Conservation (phyloP, 2,888 invertebrate species). For the Microctonus brassicae region DNA sequence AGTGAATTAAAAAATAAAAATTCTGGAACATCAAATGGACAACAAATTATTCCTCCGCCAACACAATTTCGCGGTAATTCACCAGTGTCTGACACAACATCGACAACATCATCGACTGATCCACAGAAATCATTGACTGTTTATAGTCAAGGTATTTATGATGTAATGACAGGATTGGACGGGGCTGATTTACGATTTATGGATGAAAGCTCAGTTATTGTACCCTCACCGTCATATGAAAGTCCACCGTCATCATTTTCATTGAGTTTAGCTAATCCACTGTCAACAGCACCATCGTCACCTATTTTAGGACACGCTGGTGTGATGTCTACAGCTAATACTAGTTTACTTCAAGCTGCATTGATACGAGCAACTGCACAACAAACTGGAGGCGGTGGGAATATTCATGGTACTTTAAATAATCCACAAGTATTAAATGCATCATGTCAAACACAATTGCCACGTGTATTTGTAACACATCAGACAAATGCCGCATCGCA, state of each 20-base stretch:
- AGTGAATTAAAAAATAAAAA: constrained; percentile 50
- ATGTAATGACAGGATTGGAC: constrained; percentile 83
- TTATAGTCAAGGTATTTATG: constrained; percentile 77
- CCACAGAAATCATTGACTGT: constrained; percentile 56
- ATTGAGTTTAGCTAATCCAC: constrained; percentile 64
- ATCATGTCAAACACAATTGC: constrained; percentile 66
- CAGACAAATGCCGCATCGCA: constrained; percentile 65
- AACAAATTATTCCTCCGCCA: constrained; percentile 78
- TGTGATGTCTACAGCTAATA: constrained; percentile 72
- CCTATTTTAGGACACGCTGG: constrained; percentile 72
- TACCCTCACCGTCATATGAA: constrained; percentile 84
- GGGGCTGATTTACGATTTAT: constrained; percentile 90
- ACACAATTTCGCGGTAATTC: constrained; percentile 81
- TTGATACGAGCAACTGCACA: constrained; percentile 78
- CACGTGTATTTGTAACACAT: constrained; percentile 66
- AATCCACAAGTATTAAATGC: constrained; percentile 60
- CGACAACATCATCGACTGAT: constrained; percentile 61
- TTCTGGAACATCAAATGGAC: constrained; percentile 41
- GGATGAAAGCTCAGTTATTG: constrained; percentile 90
- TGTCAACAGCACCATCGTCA: constrained; percentile 74
- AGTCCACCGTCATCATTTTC: constrained; percentile 79
- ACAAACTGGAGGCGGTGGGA: constrained; percentile 63
- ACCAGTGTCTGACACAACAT: constrained; percentile 75
- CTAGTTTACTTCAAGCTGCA: constrained; percentile 81
- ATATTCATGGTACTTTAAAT: constrained; percentile 60